Evolutionary conservation across 2,113 vertebrate species (phyloP).

Genomic region (Phaethon lepturus): DNA sequence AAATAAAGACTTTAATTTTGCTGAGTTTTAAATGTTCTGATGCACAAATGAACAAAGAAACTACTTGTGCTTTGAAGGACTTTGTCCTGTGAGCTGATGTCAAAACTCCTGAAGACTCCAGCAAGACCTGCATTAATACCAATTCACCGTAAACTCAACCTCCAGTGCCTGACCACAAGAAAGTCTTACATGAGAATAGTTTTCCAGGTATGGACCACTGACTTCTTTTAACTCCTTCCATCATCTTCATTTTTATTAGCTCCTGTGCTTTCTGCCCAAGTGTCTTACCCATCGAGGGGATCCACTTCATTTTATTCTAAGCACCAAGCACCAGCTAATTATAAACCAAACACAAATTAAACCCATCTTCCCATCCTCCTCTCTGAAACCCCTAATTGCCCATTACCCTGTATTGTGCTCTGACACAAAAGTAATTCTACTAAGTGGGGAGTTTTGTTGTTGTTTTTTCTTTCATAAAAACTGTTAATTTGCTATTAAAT

Average conservation of each 20-base stretch:
- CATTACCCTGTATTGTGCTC: constrained; percentile 62
- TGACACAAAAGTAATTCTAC: constrained; percentile 73
- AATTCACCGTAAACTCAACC: background rate
- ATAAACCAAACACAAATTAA: constrained; percentile 64
- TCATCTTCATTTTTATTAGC: background rate
- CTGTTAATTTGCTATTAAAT: constrained; percentile 83
- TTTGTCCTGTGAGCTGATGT: background rate
- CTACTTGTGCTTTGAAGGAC: background rate
- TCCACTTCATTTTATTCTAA: constrained; percentile 51
- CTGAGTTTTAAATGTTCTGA: background rate
- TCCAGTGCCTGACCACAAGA: background rate
- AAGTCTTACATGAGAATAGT: accelerated
- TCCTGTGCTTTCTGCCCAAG: background rate
- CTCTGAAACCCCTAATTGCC: constrained; percentile 56
- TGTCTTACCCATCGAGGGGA: background rate
- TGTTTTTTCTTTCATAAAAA: constrained; percentile 74
- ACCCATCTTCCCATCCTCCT: constrained; percentile 42
- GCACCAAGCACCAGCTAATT: constrained; percentile 50
- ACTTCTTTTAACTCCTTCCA: background rate
- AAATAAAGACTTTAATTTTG: background rate
- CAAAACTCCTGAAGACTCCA: background rate
- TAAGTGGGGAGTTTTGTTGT: constrained; percentile 57
- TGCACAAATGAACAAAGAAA: background rate
- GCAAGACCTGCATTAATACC: background rate
- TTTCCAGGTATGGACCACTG: background rate